phyloP scores from a whole-genome alignment of 23 tunicate species.

The Corella eumyota region DNA sequence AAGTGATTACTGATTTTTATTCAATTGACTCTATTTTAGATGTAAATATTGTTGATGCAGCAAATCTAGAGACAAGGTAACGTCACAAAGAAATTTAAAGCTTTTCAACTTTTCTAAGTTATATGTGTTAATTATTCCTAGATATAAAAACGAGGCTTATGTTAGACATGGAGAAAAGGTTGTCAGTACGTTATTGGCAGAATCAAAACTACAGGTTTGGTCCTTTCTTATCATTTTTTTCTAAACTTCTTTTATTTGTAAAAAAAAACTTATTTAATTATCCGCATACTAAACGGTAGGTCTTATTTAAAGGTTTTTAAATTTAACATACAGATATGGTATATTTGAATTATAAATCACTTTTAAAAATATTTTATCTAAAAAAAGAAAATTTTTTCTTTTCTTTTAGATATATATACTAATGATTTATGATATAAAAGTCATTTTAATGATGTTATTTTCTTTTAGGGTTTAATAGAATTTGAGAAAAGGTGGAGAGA shows the following conservation, averaged over 20 bases:
- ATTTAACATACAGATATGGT: too few relatives aligned
- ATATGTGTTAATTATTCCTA: constrained; percentile 6
- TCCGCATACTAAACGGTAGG: too few relatives aligned
- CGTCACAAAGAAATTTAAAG: too few relatives aligned
- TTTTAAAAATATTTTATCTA: too few relatives aligned
- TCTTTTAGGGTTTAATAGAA: constrained; percentile 46
- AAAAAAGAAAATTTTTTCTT: too few relatives aligned
- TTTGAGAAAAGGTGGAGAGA: constrained; percentile 83
- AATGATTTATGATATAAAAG: too few relatives aligned
- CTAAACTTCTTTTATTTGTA: too few relatives aligned
- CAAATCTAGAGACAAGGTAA: constrained; percentile 57
- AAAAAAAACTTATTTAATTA: too few relatives aligned
- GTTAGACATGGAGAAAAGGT: constrained; percentile 88
- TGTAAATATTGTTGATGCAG: constrained; percentile 29
- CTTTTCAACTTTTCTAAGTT: too few relatives aligned
- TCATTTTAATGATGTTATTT: not conserved
- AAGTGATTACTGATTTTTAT: constrained; percentile 22
- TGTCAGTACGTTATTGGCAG: constrained; percentile 12
- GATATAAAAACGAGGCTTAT: constrained; percentile 57
- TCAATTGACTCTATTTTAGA: constrained; percentile 14
- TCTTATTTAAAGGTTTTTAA: too few relatives aligned
- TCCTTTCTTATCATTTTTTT: not conserved
- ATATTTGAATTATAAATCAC: too few relatives aligned
- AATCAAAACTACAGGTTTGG: constrained; percentile 18
- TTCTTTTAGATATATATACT: too few relatives aligned